These are phyloP conservation scores for Luffia ferchaultella DNA, from an alignment of 2,888 invertebrate genomes.

Conservation along the genomic window DNA sequence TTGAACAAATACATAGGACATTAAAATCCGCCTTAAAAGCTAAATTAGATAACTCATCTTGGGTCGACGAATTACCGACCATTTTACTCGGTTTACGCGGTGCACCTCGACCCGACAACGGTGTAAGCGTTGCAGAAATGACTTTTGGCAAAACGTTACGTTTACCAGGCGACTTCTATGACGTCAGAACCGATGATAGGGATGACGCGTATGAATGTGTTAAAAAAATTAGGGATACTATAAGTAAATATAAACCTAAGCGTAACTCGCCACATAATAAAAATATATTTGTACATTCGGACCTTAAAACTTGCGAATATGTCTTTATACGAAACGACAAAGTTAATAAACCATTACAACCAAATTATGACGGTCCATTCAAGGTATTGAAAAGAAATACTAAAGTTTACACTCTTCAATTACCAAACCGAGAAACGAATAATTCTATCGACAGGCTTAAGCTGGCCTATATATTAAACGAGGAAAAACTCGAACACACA, in stretches of 20 bases:
- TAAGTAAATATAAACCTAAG: conserved; percentile 3
- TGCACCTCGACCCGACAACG: conserved; percentile 9
- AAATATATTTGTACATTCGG: conserved; percentile 5
- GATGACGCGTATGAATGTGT: neutral
- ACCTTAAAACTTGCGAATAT: conserved; percentile 11
- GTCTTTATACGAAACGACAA: conserved; percentile 19
- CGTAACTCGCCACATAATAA: neutral
- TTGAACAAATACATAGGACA: conserved; percentile 14
- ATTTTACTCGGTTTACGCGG: conserved; percentile 19
- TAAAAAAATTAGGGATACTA: conserved; percentile 4
- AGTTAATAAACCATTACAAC: conserved; percentile 15
- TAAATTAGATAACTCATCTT: conserved; percentile 3
- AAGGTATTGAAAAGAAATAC: conserved; percentile 10
- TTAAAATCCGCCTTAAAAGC: conserved; percentile 12
- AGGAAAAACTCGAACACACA: neutral
- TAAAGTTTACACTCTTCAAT: conserved; percentile 12
- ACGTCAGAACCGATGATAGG: neutral
- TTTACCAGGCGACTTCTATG: conserved; percentile 15
- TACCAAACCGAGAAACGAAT: conserved; percentile 9
- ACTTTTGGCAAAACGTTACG: conserved; percentile 12
- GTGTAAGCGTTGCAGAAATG: conserved; percentile 12
- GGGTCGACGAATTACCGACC: conserved; percentile 24
- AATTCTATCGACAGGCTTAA: conserved; percentile 18
- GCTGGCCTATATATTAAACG: conserved; percentile 13
- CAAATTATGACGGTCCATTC: conserved; percentile 17